Conservation (phyloP, 2,797 vertebrate genomes). For the Lepus oiostolus region DNA sequence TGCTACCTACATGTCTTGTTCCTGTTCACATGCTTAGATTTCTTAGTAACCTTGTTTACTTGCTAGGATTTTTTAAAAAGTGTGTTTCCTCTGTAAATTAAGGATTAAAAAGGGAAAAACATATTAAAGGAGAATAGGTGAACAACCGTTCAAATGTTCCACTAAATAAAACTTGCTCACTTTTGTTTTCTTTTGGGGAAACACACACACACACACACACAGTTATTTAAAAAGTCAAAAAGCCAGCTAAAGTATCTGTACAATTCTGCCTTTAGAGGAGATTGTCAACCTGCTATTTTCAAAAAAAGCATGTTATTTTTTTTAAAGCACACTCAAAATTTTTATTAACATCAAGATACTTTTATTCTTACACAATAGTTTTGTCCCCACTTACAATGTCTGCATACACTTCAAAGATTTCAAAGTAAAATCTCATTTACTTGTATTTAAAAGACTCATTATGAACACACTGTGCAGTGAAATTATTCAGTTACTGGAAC, state of each 20-base stretch:
- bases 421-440: slow-evolving; percentile 70
- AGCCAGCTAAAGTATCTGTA: slow-evolving; percentile 75
- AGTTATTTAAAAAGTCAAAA: slow-evolving; percentile 67
- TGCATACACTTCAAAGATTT: slow-evolving; percentile 76
- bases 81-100: slow-evolving; percentile 44
- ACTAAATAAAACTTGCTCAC: slow-evolving; percentile 66
- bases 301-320: slow-evolving; percentile 74
- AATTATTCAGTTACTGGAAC: not conserved
- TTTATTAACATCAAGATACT: slow-evolving; percentile 67
- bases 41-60: slow-evolving; percentile 41
- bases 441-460: not conserved
- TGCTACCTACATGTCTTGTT: slow-evolving; percentile 62
- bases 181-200: slow-evolving; percentile 75
- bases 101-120: slow-evolving; percentile 51
- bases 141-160: slow-evolving; percentile 73
- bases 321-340: slow-evolving; percentile 71
- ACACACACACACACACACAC: slow-evolving; percentile 59
- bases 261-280: slow-evolving; percentile 62
- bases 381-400: slow-evolving; percentile 68
- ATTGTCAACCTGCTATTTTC: slow-evolving; percentile 73
- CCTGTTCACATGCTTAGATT: slow-evolving; percentile 38
- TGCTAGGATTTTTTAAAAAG: not conserved
- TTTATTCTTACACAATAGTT: slow-evolving; percentile 75
- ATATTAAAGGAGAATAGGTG: not conserved
- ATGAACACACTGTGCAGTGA: not conserved